These are phyloP conservation scores for Pachypeltis micranthus DNA, from an alignment of 1,140 invertebrate species.

Conservation along the genomic window DNA sequence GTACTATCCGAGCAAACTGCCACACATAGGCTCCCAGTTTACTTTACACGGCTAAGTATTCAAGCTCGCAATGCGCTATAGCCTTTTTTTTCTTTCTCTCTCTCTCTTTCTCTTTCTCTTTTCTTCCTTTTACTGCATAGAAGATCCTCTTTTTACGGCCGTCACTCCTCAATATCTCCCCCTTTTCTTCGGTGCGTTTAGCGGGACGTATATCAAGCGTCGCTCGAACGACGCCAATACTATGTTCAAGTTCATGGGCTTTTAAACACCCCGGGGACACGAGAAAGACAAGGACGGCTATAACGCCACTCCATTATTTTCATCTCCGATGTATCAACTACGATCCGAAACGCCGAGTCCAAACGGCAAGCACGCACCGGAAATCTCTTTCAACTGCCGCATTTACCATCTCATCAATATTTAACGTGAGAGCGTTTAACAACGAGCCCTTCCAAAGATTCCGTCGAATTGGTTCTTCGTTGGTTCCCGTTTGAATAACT, in stretches of 20 bases:
- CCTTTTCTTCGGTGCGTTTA: neutral
- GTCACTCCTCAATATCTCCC: constrained; percentile 2
- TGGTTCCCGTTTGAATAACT: too few relatives aligned
- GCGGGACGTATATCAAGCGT: neutral
- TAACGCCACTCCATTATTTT: too few relatives aligned
- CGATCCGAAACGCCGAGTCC: too few relatives aligned
- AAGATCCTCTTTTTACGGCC: constrained; percentile 6
- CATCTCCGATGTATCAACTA: too few relatives aligned
- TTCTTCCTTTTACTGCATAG: neutral
- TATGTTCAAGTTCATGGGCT: neutral
- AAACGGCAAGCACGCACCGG: too few relatives aligned
- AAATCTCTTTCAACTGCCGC: too few relatives aligned
- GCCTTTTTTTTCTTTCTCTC: neutral
- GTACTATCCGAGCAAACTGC: constrained; percentile 6
- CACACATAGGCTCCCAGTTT: neutral
- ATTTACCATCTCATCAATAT: too few relatives aligned
- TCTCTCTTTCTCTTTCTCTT: neutral
- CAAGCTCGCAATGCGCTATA: neutral
- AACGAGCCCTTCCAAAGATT: too few relatives aligned
- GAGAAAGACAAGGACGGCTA: too few relatives aligned
- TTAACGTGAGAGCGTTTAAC: too few relatives aligned
- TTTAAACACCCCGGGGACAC: neutral
- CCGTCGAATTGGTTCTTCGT: too few relatives aligned
- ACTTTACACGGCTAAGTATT: constrained; percentile 4
- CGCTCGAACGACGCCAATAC: neutral